phyloP scores from a whole-genome alignment of 2,797 vertebrate species.

The Chaetodon trifasciatus region DNA sequence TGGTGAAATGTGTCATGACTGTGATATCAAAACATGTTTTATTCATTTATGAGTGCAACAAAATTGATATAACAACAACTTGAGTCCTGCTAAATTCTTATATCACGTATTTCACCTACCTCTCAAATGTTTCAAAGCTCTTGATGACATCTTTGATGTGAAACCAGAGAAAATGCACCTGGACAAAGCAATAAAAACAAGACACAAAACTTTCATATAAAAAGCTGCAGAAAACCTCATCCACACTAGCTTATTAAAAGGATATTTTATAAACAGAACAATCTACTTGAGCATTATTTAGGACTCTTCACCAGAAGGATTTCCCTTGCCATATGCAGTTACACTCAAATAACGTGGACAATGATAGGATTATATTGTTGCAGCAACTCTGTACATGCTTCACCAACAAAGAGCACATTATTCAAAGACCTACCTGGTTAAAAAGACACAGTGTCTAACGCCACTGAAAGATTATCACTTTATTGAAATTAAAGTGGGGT shows the following conservation, averaged over 20 bases:
- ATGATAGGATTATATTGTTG: conserved; percentile 74
- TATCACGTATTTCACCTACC: conserved; percentile 83
- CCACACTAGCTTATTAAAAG: background rate
- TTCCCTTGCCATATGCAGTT: conserved; percentile 49
- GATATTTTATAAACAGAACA: background rate
- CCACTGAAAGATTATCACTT: conserved; percentile 69
- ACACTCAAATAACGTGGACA: conserved; percentile 67
- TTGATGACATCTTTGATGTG: conserved; percentile 97
- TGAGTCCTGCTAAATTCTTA: background rate
- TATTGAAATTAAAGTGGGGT: conserved; percentile 55
- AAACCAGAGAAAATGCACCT: conserved; percentile 99
- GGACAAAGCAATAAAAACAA: conserved; percentile 39
- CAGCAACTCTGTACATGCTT: conserved; percentile 61
- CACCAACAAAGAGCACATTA: conserved; percentile 81
- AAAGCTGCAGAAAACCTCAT: background rate
- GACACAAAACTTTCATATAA: background rate
- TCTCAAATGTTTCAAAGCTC: conserved; percentile 96
- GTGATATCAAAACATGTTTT: background rate
- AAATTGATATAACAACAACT: background rate
- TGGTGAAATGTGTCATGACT: background rate
- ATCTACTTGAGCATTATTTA: conserved; percentile 1
- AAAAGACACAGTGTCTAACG: conserved; percentile 54
- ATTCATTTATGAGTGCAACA: background rate
- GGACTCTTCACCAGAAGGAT: conserved; percentile 42
- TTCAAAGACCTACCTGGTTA: conserved; percentile 64